Evolutionary conservation across 2,888 invertebrate species (phyloP).

Genomic region (Doris montereyensis): DNA sequence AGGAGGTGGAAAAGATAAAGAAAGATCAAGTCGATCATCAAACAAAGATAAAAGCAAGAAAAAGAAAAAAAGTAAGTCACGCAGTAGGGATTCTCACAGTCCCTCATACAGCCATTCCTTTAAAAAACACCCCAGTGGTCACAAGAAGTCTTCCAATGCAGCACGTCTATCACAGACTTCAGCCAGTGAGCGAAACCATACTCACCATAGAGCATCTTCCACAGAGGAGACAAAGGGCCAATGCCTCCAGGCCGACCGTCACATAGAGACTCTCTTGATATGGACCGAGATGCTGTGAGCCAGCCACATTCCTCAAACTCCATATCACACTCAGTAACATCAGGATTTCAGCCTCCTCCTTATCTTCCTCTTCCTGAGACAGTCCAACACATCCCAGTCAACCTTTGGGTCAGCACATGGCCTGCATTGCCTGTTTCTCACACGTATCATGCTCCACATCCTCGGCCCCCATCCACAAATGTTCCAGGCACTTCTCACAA

Average conservation of each 20-base stretch:
- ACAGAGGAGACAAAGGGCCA: no score
- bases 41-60: constrained; percentile 26
- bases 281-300: no score
- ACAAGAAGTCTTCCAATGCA: constrained; percentile 51
- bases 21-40: background rate
- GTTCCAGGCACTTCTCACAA: background rate
- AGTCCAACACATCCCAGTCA: constrained; percentile 38
- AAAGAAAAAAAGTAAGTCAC: constrained; percentile 25
- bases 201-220: no score
- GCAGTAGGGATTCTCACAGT: constrained; percentile 6
- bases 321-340: constrained; percentile 15
- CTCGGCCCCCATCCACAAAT: constrained; percentile 4
- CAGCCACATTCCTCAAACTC: no score
- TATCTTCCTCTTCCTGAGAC: constrained; percentile 31
- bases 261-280: no score
- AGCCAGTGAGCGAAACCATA: no score
- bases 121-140: constrained; percentile 67
- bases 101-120: constrained; percentile 14
- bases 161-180: no score
- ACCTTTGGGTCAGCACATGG: constrained; percentile 39
- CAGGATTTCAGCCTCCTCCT: constrained; percentile 26
- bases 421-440: constrained; percentile 33
- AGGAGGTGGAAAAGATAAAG: background rate
- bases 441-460: constrained; percentile 14
- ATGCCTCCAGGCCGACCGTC: no score